Base-by-base conservation (phyloP, 2,113 vertebrate species). In the Chrysochloris asiatica region DNA sequence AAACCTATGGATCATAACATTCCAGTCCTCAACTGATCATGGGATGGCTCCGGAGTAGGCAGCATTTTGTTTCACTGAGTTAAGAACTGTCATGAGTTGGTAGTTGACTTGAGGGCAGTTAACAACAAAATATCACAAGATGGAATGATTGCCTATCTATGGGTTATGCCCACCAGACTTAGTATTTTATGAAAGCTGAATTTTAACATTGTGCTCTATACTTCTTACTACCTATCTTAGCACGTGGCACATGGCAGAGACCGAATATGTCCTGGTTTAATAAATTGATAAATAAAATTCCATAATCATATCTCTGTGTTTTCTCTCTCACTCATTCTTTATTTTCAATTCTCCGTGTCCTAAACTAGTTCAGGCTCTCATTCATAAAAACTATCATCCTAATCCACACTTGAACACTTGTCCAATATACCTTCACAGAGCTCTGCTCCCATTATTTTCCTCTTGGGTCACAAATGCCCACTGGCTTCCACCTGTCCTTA, bases 171-270 rank as follows among this genome's bases (percentile, higher is more conserved):
- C 24, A 63, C n/a, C 16, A 82, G 45, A 77, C 30, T 56, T n/a
- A n/a, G n/a, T n/a, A 10, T 47, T 52, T 63, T n/a, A 83, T 79
- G 36, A 71, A 84, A 28, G 11, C 59, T n/a, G 33, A 94, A 72
- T 52, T 41, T 67, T 4, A 13, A 5, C 28, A 89, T 52, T 91
- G 82, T 72, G 4, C 43, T 79, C 7, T 56, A 4, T 50, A 59
- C 77, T 88, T 84, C 67, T 89, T 87, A 61, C 30, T 12, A 83
- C 6, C 36, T 89, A 36, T 47, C 24, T 59, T 89, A 47, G 90
- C 17, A 41, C 71, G 56, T 86, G 17, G 24, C 59, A 47, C 50
- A 67, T 71, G 80, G 22, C 22, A 61, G 26, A 84, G n/a, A 59
- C 8, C 77, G 83, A 48, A 61, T 48, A 77, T 75, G 71, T 72